A percentile compares a stretch with the other conserved stretches of the same genome.
phyloP scores from a whole-genome alignment of 2,888 invertebrate genomes.

The Metellina segmentata region DNA sequence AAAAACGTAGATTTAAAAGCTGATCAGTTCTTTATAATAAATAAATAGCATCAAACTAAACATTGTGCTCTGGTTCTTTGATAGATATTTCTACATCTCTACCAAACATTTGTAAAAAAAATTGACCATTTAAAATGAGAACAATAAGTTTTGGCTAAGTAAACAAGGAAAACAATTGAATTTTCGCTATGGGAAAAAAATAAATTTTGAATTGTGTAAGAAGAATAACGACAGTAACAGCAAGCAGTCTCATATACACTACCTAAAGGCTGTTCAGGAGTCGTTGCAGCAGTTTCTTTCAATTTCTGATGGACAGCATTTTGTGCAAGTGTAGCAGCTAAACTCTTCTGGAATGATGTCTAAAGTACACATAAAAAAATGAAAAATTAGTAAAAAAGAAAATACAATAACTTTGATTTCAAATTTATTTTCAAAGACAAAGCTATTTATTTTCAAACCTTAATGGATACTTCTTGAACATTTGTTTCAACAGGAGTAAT shows the following conservation, averaged over 20 bases:
- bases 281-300: conserved; percentile 48
- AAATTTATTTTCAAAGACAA: neutral
- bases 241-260: neutral
- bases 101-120: too few species aligned
- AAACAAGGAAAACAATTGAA: too few species aligned
- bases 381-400: neutral
- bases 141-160: too few species aligned
- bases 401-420: neutral
- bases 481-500: conserved; percentile 39
- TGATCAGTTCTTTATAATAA: too few species aligned
- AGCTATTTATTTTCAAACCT: conserved; percentile 17
- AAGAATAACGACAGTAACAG: too few species aligned
- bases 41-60: too few species aligned
- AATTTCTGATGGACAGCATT: conserved; percentile 70
- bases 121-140: too few species aligned
- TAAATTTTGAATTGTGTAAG: too few species aligned
- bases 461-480: conserved; percentile 42
- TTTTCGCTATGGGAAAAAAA: too few species aligned
- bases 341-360: conserved; percentile 68
- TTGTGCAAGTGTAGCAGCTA: conserved; percentile 74
- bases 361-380: conserved; percentile 9
- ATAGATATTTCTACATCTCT: too few species aligned
- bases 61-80: too few species aligned
- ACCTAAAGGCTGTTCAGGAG: conserved; percentile 49
- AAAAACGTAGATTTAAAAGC: too few species aligned